Evolutionary conservation across 2,888 invertebrate genomes (phyloP).

Genomic region (Sinopyrophorus schimmeli): DNA sequence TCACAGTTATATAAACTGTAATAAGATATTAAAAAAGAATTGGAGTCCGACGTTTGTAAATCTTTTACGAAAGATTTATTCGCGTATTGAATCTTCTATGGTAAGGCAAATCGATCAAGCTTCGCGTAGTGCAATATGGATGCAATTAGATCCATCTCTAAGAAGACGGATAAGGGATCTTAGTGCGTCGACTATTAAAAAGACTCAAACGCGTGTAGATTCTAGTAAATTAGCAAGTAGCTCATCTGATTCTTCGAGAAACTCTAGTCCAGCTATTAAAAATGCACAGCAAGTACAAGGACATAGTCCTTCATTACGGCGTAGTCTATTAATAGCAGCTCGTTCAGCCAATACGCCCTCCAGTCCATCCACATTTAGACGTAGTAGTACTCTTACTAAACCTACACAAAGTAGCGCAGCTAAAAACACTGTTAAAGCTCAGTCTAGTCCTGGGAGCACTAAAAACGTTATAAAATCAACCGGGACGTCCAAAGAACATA

Average conservation of each 20-base stretch:
- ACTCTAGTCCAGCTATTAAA: constrained; percentile 65
- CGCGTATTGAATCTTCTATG: constrained; percentile 71
- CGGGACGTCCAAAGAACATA: constrained; percentile 15
- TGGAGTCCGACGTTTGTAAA: constrained; percentile 49
- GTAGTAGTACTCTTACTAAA: constrained; percentile 56
- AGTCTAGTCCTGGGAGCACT: constrained; percentile 18
- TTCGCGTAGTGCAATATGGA: constrained; percentile 33
- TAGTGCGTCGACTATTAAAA: constrained; percentile 46
- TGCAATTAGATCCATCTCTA: constrained; percentile 43
- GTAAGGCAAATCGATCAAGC: constrained; percentile 62
- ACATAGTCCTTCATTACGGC: constrained; percentile 56
- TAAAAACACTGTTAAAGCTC: constrained; percentile 27
- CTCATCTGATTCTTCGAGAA: constrained; percentile 66
- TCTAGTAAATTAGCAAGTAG: constrained; percentile 40
- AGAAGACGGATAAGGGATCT: constrained; percentile 67
- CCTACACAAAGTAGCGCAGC: constrained; percentile 63
- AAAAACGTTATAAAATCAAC: constrained; percentile 18
- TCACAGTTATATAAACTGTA: constrained; percentile 67
- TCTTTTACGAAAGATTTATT: constrained; percentile 64
- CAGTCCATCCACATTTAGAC: constrained; percentile 58
- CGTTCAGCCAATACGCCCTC: constrained; percentile 59
- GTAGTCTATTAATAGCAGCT: constrained; percentile 59
- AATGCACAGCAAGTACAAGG: constrained; percentile 15
- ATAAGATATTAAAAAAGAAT: constrained; percentile 49
- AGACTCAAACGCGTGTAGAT: constrained; percentile 47